phyloP scores from a whole-genome alignment of 2,797 vertebrate genomes.

The Cyprinella venusta region DNA sequence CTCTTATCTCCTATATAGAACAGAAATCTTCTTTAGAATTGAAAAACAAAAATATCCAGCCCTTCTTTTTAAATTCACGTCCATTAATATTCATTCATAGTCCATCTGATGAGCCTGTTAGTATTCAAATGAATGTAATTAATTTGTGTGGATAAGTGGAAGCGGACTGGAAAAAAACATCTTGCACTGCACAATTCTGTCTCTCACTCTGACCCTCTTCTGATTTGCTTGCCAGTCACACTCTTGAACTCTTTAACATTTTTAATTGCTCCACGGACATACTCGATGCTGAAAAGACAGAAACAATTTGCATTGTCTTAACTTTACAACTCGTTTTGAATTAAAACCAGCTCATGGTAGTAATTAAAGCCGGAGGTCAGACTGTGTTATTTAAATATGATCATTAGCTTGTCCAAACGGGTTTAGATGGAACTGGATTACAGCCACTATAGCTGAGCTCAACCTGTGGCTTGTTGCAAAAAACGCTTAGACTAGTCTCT shows the following conservation, averaged over 20 bases:
- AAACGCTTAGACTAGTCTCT: background rate
- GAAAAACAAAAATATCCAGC: slow-evolving; percentile 29
- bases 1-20: background rate
- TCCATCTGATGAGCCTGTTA: slow-evolving; percentile 32
- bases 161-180: slow-evolving; percentile 44
- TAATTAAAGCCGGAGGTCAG: background rate
- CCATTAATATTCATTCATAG: slow-evolving; percentile 32
- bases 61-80: slow-evolving; percentile 16
- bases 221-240: background rate
- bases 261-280: background rate
- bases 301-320: background rate
- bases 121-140: slow-evolving; percentile 50
- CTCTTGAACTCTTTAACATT: background rate
- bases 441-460: background rate
- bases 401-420: background rate
- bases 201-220: slow-evolving; percentile 25
- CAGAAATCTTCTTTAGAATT: background rate
- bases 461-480: background rate
- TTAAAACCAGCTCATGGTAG: background rate
- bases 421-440: background rate
- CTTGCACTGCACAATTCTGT: slow-evolving; percentile 34
- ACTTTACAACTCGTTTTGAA: background rate
- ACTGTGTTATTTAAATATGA: background rate
- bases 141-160: slow-evolving; percentile 46
- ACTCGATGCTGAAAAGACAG: background rate